Base-by-base conservation (phyloP, 2,888 invertebrate species). In the Erannis defoliaria region DNA sequence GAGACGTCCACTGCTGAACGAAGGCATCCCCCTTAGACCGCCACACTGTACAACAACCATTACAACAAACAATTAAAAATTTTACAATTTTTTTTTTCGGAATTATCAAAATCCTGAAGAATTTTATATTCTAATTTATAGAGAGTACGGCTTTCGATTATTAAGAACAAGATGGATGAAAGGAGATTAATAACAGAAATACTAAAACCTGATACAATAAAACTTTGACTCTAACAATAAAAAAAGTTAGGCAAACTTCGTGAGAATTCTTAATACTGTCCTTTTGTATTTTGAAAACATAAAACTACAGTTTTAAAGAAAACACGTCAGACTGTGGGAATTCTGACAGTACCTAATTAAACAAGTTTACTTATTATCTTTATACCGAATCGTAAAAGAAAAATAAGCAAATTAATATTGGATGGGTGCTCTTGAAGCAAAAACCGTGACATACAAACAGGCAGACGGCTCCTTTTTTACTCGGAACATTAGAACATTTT, bases 291-390 rank as follows among this genome's bases (percentile, higher is more conserved):
- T 16, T 10, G 18, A 46, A 46, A 31, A 33, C 5, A 10, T 18
- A 33, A 19, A 10, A 4, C 16, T 31, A 12, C 26, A 26, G 18
- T 33, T 46, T 45, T 31, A 5, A 46, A 1, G 31, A n/a, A 16
- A 46, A 33, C 10, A 49, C 49, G 49, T 35, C 49, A 49, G n/a
- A 49, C 35, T 35, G 23, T 49, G 49, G 6, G 49, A 49, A 49
- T 23, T 37, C 21, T n/a, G n/a, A 49, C 5, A 3, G 9, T 21
- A 33, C 35, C 35, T 19, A 33, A 49, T 49, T 19, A 49, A 45
- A 26, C 16, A 31, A n/a, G 1, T 14, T 49, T 49, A 21, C 35
- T 23, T 49, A 21, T 49, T 23, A 49, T 49, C 16, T 19, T 2
- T 10, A n/a, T 18, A 38, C 18, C 38, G 18, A 18, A 38, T 18